Evolutionary conservation across 2,113 vertebrate species (phyloP), one percentile per base, ranked within the genome.

Genomic region (Rhinichthys klamathensis): DNA sequence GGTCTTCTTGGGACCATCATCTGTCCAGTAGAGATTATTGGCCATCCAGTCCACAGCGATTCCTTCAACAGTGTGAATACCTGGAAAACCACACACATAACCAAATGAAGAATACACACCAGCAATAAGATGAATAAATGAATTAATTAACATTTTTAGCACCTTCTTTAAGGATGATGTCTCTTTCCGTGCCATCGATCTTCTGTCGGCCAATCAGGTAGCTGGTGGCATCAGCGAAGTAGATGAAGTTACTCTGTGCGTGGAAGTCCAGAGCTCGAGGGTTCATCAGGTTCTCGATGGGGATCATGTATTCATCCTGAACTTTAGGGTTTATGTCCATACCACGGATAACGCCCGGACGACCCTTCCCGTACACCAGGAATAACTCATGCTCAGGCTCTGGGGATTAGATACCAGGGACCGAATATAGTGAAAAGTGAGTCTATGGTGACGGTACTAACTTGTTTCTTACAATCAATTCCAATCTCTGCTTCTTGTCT

Each of bases 21-120:
- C 98, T 0, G 97, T 99, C 98, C 98, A 99, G 92, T 97, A 99
- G 81, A 99, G 92, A 88, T 99, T 99, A 91, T 99, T 95, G 4
- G 97, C 98, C 97, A 99, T 98, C 98, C 98, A 99, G 93, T 99
- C 98, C 91, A 99, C 98, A 0, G 98, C 98, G 0, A 99, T 96
- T 1, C 98, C 98, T 88, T 99, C 98, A 13, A 99, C 98, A 0
- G 97, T 99, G 93, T 98, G 97, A 89, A 99, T 97, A 13, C 97
- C 98, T 99, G 88, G 51, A 58, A 74, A 46, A 3, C 38, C 38
- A 73, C 41, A 69, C 16, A 7, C 21, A 84, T 41, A 73, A 65
- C 56, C 16, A 23, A 60, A 67, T 44, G 16, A 51, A 18, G 10
- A 75, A 81, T 25, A n/a, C 32, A 65, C 46, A 46, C 27, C n/a